These are phyloP conservation scores for Willisornis vidua DNA, from an alignment of 2,113 vertebrate species.

Conservation along the genomic window DNA sequence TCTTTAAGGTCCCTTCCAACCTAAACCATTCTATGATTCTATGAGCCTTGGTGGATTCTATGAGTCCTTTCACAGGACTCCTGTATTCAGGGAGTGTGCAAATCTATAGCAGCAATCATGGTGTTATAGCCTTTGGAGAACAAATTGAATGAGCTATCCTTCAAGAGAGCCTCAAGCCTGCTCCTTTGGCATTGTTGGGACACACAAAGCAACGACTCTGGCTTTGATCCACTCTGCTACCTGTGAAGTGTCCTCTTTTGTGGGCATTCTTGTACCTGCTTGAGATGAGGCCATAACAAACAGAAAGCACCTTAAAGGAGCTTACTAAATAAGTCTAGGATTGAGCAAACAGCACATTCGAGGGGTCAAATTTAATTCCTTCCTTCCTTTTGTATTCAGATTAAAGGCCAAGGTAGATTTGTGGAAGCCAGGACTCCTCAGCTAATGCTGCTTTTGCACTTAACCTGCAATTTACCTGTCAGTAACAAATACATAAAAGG, in stretches of 20 bases:
- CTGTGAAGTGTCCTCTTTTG: slow-evolving; percentile 70
- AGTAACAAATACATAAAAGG: slow-evolving; percentile 78
- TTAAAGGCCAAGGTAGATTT: slow-evolving; percentile 94
- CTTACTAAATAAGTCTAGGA: slow-evolving; percentile 75
- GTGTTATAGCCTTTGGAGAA: not conserved
- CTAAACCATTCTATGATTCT: not conserved
- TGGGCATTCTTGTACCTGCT: slow-evolving; percentile 73
- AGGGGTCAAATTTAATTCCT: slow-evolving; percentile 91
- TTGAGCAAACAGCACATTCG: slow-evolving; percentile 84
- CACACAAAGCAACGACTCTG: not conserved
- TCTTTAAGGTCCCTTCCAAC: no score
- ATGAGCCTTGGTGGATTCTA: not conserved
- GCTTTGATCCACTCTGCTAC: slow-evolving; percentile 70
- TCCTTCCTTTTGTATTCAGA: slow-evolving; percentile 92
- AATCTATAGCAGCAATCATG: not conserved
- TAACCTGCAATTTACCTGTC: slow-evolving; percentile 98
- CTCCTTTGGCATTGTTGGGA: not conserved
- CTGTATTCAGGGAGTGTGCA: fast-evolving
- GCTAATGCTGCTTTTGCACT: slow-evolving; percentile 91
- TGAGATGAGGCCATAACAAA: slow-evolving; percentile 76
- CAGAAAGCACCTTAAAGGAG: slow-evolving; percentile 76
- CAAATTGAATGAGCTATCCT: slow-evolving; percentile 54
- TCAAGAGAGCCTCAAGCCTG: slow-evolving; percentile 13
- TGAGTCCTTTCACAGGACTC: not conserved
- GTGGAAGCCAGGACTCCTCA: slow-evolving; percentile 83